Conservation (phyloP, 2,113 vertebrate genomes). For the Stegostoma tigrinum region DNA sequence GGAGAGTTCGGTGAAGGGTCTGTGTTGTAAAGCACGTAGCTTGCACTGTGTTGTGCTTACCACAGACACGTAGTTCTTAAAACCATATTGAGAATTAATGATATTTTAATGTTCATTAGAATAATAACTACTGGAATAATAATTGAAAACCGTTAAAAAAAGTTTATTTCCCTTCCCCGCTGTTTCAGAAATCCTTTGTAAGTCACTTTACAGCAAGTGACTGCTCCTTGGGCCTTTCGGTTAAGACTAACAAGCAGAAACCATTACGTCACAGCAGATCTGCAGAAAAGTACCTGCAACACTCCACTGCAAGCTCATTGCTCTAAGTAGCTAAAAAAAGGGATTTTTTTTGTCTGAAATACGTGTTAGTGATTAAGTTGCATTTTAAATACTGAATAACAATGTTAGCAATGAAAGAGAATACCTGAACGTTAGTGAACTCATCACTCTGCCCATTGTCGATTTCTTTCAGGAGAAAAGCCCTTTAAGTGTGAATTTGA, state of each 20-base stretch:
- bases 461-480: slow-evolving; percentile 75
- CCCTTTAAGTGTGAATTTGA: slow-evolving; percentile 97
- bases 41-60: not conserved
- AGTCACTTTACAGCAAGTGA: not conserved
- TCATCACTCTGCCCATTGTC: slow-evolving; percentile 27
- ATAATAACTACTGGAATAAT: slow-evolving; percentile 2
- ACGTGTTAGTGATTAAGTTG: not conserved
- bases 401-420: not conserved
- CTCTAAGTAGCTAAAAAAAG: not conserved
- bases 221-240: not conserved
- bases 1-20: not conserved
- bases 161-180: not conserved
- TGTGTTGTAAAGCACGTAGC: not conserved
- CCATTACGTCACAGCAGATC: not conserved
- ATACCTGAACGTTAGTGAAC: slow-evolving; percentile 26
- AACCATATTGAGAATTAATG: not conserved
- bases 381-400: not conserved
- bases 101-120: not conserved
- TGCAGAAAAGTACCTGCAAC: not conserved
- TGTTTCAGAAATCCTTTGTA: not conserved
- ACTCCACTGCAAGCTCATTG: not conserved
- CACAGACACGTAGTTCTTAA: too few relatives aligned
- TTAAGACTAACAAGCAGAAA: not conserved
- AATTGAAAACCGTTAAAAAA: not conserved
- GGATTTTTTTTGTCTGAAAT: not conserved